Evolutionary conservation across 64 coral and sea anemone genomes (phyloP).

Genomic region (Trachythela sp.): DNA sequence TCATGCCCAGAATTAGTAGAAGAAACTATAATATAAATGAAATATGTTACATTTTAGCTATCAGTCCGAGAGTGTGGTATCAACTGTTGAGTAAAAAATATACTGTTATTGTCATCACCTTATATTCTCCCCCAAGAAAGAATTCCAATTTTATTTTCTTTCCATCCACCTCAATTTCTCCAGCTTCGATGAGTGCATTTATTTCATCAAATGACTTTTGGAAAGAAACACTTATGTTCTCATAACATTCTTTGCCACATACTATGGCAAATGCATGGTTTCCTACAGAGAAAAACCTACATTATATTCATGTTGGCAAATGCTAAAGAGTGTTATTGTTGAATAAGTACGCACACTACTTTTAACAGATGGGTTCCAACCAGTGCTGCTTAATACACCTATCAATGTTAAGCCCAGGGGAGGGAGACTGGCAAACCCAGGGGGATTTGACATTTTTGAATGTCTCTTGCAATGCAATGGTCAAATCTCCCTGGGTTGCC

Average conservation of each 20-base stretch:
- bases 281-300: background rate
- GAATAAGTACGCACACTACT: too few species aligned
- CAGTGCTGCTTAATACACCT: too few species aligned
- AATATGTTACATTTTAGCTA: background rate
- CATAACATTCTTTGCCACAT: constrained; percentile 5
- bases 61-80: background rate
- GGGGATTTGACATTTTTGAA: too few species aligned
- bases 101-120: background rate
- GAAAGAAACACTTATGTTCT: background rate
- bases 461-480: too few species aligned
- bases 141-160: constrained; percentile 7
- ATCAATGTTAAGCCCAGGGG: too few species aligned
- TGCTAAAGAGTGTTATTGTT: too few species aligned
- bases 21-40: background rate
- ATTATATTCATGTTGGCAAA: too few species aligned
- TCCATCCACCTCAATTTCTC: background rate
- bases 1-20: background rate
- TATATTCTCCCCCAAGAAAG: background rate
- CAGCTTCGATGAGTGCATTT: background rate
- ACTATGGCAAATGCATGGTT: too few species aligned
- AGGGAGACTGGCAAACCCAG: too few species aligned
- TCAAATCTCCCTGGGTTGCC: too few species aligned
- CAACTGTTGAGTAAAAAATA: background rate
- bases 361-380: too few species aligned
- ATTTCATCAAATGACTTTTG: background rate